Evolutionary conservation across 2,113 vertebrate genomes (phyloP).

Genomic region (Zapornia atra): DNA sequence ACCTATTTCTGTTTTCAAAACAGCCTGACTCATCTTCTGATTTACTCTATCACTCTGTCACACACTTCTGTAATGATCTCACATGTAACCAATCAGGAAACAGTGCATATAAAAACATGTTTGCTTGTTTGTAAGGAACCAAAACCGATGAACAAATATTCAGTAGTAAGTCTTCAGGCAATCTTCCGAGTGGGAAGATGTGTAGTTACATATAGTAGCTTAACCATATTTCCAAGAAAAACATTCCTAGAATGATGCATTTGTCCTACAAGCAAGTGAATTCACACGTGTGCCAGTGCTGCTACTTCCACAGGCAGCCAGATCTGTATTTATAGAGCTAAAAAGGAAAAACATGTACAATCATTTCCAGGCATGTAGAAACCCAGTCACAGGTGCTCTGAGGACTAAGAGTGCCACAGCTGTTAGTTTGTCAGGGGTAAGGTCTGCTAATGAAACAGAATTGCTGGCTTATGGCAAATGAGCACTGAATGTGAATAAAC

Average conservation of each 20-base stretch:
- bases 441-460: slow-evolving; percentile 28
- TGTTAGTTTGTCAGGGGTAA: slow-evolving; percentile 9
- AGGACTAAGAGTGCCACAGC: not conserved
- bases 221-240: not conserved
- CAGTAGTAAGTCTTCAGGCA: not conserved
- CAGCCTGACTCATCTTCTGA: not conserved
- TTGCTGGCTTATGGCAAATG: slow-evolving; percentile 22
- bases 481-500: not conserved
- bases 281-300: not conserved
- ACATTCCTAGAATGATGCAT: not conserved
- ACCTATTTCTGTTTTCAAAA: not conserved
- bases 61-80: not conserved
- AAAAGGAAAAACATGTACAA: not conserved
- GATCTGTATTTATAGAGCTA: not conserved
- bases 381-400: slow-evolving; percentile 17
- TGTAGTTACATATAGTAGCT: not conserved
- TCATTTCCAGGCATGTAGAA: not conserved
- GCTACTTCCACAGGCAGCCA: not conserved
- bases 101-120: rapidly evolving
- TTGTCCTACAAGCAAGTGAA: not conserved
- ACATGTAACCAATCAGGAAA: not conserved
- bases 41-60: not conserved
- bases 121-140: not conserved
- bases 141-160: not conserved
- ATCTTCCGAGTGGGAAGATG: not conserved